These are phyloP conservation scores for Poeciliopsis gracilis DNA, from an alignment of 2,797 vertebrate species.

Conservation along the genomic window DNA sequence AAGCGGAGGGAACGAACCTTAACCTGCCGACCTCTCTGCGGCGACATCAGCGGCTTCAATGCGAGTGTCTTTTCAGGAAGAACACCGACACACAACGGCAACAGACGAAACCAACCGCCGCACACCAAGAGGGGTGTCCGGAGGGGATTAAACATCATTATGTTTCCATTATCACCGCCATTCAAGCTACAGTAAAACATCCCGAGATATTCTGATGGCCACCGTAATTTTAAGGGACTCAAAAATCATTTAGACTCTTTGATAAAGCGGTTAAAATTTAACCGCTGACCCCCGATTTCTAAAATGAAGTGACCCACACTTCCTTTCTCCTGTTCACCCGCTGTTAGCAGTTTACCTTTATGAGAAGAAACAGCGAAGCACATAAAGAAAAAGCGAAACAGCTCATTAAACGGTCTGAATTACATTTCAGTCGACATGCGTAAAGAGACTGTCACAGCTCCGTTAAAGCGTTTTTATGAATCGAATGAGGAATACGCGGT, in stretches of 20 bases:
- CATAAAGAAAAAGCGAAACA: background rate
- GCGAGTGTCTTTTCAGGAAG: conserved; percentile 72
- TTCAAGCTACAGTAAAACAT: background rate
- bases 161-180: fast-evolving
- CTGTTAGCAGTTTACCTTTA: conserved; percentile 19
- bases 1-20: background rate
- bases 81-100: conserved; percentile 73
- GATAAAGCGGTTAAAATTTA: background rate
- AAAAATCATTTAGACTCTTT: fast-evolving
- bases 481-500: background rate
- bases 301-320: conserved; percentile 44
- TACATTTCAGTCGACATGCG: background rate
- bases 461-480: background rate
- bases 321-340: conserved; percentile 31
- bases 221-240: fast-evolving
- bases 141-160: fast-evolving
- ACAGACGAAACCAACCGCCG: conserved; percentile 72
- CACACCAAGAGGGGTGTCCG: conserved; percentile 1
- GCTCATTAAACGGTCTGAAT: background rate
- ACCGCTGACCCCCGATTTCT: background rate
- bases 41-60: conserved; percentile 46
- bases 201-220: fast-evolving
- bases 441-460: background rate
- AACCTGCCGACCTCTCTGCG: conserved; percentile 50
- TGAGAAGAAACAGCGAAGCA: background rate